Conservation (phyloP, 2,888 invertebrate genomes). For the Metellina segmentata region DNA sequence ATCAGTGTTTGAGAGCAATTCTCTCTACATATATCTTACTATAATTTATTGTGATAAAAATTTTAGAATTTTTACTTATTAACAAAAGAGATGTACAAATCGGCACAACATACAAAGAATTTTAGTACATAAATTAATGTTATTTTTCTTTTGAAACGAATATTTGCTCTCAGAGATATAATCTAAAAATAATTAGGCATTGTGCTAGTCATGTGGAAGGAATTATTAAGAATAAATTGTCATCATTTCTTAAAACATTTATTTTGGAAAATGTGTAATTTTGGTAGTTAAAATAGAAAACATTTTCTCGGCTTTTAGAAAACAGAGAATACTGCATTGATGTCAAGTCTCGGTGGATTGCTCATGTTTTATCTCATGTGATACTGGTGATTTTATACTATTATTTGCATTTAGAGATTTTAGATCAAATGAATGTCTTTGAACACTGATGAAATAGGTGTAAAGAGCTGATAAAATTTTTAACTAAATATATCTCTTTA, state of each 20-base stretch:
- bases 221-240: neutral
- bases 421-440: conserved; percentile 48
- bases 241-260: neutral
- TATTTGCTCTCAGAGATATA: no score
- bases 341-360: conserved; percentile 31
- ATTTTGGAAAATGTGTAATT: neutral
- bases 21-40: no score
- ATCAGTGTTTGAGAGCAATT: no score
- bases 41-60: no score
- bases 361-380: conserved; percentile 52
- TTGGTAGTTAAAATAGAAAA: neutral
- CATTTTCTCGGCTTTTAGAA: neutral
- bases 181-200: no score
- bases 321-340: conserved; percentile 4
- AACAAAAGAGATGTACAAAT: no score
- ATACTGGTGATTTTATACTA: conserved; percentile 38
- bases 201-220: neutral
- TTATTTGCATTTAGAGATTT: conserved; percentile 25
- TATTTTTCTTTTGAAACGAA: no score
- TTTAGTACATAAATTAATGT: no score
- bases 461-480: neutral
- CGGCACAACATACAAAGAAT: no score
- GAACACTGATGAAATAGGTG: conserved; percentile 21
- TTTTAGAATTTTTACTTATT: no score
- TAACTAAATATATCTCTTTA: neutral